phyloP scores from a whole-genome alignment of 2,113 vertebrate species.

The Meleagris gallopavo region DNA sequence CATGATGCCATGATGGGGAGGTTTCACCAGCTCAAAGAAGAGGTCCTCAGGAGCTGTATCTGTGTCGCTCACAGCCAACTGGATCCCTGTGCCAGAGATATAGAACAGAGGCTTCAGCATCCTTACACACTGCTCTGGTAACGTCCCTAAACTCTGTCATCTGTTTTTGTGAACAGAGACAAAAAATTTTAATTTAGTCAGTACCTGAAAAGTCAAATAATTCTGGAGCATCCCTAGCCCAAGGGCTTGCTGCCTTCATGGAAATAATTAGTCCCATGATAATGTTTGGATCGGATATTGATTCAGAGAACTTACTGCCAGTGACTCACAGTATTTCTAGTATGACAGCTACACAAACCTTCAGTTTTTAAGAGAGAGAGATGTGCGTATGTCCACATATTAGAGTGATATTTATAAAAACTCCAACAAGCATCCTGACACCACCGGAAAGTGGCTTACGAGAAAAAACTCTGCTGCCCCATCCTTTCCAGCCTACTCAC shows the following conservation, averaged over 20 bases:
- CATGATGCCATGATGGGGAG: conserved; percentile 84
- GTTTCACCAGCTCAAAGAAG: conserved; percentile 90
- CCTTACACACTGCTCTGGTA: background rate
- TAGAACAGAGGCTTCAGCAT: background rate
- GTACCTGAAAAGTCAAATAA: background rate
- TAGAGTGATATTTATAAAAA: background rate
- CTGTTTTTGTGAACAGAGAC: background rate
- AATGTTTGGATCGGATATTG: background rate
- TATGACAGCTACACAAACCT: background rate
- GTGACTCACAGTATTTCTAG: background rate
- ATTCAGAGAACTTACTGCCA: background rate
- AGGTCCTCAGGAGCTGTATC: conserved; percentile 86
- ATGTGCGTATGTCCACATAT: accelerated
- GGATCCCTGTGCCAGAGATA: conserved; percentile 76
- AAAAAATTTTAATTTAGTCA: background rate
- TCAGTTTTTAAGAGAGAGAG: background rate
- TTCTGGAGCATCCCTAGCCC: background rate
- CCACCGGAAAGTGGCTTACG: background rate
- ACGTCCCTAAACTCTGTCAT: background rate
- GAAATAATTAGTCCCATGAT: background rate
- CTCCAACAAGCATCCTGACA: background rate
- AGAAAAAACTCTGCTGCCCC: background rate
- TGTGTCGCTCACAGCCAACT: conserved; percentile 81
- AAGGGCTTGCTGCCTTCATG: background rate
- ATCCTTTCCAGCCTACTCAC: conserved; percentile 75